These are phyloP conservation scores for Orycteropus afer DNA, from an alignment of 2,113 vertebrate species.

Conservation along the genomic window DNA sequence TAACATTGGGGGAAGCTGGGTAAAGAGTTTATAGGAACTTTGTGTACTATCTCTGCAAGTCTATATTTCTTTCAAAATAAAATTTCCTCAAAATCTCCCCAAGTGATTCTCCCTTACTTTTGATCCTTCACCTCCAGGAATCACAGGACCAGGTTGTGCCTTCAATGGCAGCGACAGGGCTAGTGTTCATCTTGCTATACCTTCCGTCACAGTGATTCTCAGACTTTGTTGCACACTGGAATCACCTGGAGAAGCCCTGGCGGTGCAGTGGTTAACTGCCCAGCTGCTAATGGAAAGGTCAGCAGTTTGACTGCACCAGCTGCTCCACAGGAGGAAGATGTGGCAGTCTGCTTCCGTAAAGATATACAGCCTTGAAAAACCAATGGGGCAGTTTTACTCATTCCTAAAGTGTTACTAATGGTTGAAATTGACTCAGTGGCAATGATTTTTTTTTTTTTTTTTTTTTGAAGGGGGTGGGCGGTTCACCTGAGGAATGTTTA, in stretches of 20 bases:
- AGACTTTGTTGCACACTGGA: background rate
- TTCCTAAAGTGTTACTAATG: too few species aligned
- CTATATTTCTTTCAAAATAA: constrained; percentile 25
- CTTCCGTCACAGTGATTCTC: background rate
- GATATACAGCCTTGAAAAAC: too few species aligned
- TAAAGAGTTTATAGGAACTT: background rate
- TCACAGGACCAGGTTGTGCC: background rate
- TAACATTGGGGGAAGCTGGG: background rate
- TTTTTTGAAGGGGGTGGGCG: background rate
- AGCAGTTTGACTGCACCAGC: too few species aligned
- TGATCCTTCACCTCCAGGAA: background rate
- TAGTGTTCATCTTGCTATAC: background rate
- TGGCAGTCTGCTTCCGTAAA: too few species aligned
- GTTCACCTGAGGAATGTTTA: background rate
- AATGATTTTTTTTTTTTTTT: too few species aligned
- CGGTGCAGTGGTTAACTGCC: too few species aligned
- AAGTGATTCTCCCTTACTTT: background rate
- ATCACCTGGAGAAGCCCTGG: background rate
- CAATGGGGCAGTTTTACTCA: too few species aligned
- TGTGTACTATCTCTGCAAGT: background rate
- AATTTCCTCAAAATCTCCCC: background rate
- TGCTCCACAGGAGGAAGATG: too few species aligned
- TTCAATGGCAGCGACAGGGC: background rate
- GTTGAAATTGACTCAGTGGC: too few species aligned
- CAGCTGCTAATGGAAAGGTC: too few species aligned